Base-by-base conservation (phyloP, 1,140 invertebrate species). In the Gonioctena quinquepunctata region DNA sequence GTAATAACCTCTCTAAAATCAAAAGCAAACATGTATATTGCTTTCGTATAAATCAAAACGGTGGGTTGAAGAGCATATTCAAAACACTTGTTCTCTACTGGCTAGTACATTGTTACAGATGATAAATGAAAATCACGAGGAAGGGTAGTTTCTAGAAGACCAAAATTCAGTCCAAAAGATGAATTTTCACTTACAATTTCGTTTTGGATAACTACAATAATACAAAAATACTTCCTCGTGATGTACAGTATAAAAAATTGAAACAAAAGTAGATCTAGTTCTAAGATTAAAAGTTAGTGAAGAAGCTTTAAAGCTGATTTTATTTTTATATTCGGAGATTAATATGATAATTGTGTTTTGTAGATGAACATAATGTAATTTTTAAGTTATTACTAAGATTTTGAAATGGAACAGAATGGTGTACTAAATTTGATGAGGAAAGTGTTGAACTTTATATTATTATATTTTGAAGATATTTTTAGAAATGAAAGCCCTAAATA, bases 271-370 rank as follows among this genome's bases (percentile, higher is more conserved):
- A 56, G 22, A 25, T 25, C 25, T 25, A 59, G 23, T 25, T 23
- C 26, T 62, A 62, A 42, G 21, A 19, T 62, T 27, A 62, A 25
- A 42, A 62, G 13, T 62, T 62, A 62, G 60, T 42, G 27, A 62
- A 42, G 18, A 62, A 7, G 60, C 28, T 62, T 8, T 19, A 62
- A 59, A 62, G 26, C 27, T 42, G 27, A 62, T 62, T 62, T 62
- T 62, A 62, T 62, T 62, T 62, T 62, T 62, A 18, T 62, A 62
- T 62, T 62, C 16, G 56, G 33, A 62, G 11, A 62, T 11, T 59
- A 23, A 7, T 54, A 18, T 21, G 18, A 54, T 54, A 54, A 54
- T 23, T 54, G 19, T 6, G 52, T 54, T 21, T 54, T 54, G 33
- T 42, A 42, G 33, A 42, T 11, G 33, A 42, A 42, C 52, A 54